These are phyloP conservation scores for Cyprinodon diabolis DNA, from an alignment of 2,797 vertebrate genomes.

Conservation along the genomic window DNA sequence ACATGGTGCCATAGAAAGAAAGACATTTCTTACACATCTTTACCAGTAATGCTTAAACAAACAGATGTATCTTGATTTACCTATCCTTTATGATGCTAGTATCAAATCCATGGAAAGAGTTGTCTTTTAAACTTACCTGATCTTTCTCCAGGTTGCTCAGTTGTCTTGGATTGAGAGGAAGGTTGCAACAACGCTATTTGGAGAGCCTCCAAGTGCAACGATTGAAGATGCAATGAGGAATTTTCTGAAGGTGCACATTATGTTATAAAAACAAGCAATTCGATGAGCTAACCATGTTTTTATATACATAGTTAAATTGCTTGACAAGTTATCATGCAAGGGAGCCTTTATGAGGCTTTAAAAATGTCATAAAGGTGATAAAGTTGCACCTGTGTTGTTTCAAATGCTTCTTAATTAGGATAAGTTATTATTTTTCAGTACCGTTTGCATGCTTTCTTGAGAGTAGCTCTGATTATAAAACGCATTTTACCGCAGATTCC, in stretches of 20 bases:
- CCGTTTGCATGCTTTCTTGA: not conserved
- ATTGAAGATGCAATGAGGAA: conserved; percentile 90
- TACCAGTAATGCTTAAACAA: no score
- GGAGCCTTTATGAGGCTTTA: not conserved
- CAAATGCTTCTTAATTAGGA: not conserved
- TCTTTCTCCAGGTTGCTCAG: conserved; percentile 86
- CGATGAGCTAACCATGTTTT: no score
- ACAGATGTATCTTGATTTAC: no score
- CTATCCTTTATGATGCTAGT: no score
- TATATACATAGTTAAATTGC: no score
- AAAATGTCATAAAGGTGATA: not conserved
- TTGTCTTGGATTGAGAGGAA: conserved; percentile 97
- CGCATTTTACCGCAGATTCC: conserved; percentile 6
- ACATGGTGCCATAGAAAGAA: no score
- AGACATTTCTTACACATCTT: no score
- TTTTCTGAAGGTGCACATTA: conserved; percentile 88
- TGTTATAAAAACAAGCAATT: not conserved
- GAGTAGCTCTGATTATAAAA: conserved; percentile 6
- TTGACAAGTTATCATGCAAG: not conserved
- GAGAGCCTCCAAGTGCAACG: conserved; percentile 88
- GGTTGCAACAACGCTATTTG: conserved; percentile 92
- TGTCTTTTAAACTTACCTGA: not conserved
- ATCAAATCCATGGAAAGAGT: not conserved
- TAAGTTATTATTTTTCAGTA: not conserved
- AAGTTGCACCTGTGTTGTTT: not conserved